Conservation (phyloP, 2,888 invertebrate species). For the Argynnis bischoffii region DNA sequence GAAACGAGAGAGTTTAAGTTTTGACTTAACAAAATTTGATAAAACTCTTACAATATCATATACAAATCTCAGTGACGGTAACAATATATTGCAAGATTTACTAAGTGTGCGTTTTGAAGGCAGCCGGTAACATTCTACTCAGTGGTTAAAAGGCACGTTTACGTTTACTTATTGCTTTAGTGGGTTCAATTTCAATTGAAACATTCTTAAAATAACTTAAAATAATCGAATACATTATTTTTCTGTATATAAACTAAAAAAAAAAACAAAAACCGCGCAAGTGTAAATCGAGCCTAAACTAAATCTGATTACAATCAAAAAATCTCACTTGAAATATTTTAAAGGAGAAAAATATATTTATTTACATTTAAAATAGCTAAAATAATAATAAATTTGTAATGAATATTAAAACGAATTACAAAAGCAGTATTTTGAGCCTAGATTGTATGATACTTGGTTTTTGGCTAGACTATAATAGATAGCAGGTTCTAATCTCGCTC, state of each 20-base stretch:
- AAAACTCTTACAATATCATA: not conserved
- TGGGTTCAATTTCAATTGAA: not conserved
- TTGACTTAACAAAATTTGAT: no score
- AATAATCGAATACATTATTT: not conserved
- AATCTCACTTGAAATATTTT: not conserved
- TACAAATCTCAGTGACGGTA: not conserved
- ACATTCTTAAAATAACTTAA: not conserved
- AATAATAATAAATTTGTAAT: no score
- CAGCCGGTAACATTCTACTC: not conserved
- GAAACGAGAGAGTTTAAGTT: no score
- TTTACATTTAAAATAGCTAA: not conserved
- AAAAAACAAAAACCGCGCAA: no score
- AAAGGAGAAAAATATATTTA: not conserved
- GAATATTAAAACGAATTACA: no score
- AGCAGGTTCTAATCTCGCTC: no score
- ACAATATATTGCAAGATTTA: not conserved
- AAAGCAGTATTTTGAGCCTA: no score
- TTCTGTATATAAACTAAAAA: no score
- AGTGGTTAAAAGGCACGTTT: not conserved
- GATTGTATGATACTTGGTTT: no score
- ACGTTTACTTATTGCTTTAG: not conserved
- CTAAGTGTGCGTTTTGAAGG: not conserved
- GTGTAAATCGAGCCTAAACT: not conserved
- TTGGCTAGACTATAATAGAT: no score
- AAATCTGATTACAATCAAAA: not conserved